Conservation (phyloP, 2,797 vertebrate species). For the Lutjanus argentimaculatus region DNA sequence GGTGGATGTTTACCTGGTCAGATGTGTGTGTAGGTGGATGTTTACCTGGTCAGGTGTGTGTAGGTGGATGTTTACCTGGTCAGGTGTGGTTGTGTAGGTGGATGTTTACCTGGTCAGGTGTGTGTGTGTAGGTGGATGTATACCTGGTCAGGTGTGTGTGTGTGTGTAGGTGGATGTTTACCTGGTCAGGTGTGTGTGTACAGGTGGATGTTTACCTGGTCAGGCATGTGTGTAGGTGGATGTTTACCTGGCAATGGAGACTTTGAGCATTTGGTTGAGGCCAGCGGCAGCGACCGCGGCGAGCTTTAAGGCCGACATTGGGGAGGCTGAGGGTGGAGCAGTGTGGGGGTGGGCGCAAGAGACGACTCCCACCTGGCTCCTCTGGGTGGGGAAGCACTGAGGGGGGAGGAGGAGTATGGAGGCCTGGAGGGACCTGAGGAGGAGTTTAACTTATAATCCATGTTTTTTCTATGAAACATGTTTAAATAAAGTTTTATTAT, state of each 20-base stretch:
- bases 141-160: no score
- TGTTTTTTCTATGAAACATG: neutral
- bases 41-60: no score
- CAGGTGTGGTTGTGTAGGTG: no score
- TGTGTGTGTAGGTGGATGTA: no score
- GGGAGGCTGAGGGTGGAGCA: conserved; percentile 90
- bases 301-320: conserved; percentile 95
- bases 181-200: no score
- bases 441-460: no score
- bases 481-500: neutral
- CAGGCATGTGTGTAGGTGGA: neutral
- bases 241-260: conserved; percentile 90
- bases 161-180: no score
- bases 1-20: no score
- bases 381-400: conserved; percentile 90
- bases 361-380: conserved; percentile 91
- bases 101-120: no score
- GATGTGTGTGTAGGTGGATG: no score
- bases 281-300: conserved; percentile 93
- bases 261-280: conserved; percentile 93
- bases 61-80: no score
- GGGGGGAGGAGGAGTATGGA: conserved; percentile 89
- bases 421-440: conserved; percentile 89
- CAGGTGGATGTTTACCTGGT: no score
- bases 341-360: conserved; percentile 91